Evolutionary conservation across 1,140 invertebrate species (phyloP).

Genomic region (Orchesella cincta): DNA sequence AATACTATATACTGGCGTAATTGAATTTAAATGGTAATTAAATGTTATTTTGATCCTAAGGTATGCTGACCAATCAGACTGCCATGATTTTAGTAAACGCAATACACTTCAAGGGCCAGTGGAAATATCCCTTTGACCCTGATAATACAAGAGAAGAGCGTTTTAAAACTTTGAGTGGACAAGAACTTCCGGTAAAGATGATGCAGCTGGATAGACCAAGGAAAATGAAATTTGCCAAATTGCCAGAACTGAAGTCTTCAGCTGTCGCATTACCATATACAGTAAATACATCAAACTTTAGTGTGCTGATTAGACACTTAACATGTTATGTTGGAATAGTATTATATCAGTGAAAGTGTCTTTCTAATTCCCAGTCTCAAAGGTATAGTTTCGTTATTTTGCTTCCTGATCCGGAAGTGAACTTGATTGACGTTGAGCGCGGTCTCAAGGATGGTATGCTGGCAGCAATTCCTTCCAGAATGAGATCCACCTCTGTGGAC

Average conservation of each 20-base stretch:
- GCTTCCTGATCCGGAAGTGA: not conserved
- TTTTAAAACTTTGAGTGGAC: not conserved
- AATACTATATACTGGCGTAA: not conserved
- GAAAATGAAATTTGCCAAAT: not conserved
- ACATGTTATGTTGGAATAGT: no score
- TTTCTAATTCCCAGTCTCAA: not conserved
- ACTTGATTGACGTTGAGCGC: not conserved
- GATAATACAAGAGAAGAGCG: not conserved
- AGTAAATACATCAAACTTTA: not conserved
- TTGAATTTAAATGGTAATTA: not conserved
- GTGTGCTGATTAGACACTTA: not conserved
- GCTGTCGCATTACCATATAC: not conserved
- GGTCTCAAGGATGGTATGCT: not conserved
- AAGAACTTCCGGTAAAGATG: not conserved
- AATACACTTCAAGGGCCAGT: constrained; percentile 1
- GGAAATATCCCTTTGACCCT: constrained; percentile 7
- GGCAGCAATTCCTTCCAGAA: not conserved
- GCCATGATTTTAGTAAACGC: constrained; percentile 7
- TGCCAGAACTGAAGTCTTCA: not conserved
- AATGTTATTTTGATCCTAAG: not conserved
- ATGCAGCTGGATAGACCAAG: constrained; percentile 1
- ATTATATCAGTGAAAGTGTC: not conserved
- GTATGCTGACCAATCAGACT: constrained; percentile 1
- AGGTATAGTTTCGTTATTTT: constrained; percentile 1
- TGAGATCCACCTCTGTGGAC: not conserved